Conservation (phyloP, 2,888 invertebrate genomes). For the Phaonia tiefii region DNA sequence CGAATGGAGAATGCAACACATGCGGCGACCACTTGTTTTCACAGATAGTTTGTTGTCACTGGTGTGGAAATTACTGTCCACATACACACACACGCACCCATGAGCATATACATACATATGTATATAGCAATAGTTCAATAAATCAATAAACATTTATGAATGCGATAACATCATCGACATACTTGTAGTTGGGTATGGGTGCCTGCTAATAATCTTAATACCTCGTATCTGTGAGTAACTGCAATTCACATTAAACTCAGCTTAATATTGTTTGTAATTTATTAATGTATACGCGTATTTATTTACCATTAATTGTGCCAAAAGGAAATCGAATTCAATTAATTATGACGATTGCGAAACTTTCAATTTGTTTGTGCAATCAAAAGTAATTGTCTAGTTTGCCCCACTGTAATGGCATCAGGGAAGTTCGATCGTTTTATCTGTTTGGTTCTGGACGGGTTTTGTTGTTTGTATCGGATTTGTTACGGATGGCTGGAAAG, state of each 20-base stretch:
- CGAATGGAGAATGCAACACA: constrained; percentile 29
- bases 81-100: constrained; percentile 16
- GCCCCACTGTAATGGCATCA: not conserved
- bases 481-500: not conserved
- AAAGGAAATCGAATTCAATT: constrained; percentile 22
- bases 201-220: not conserved
- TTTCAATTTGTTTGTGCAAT: not conserved
- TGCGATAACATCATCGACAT: constrained; percentile 66
- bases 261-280: not conserved
- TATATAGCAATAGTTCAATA: constrained; percentile 69
- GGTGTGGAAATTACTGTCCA: constrained; percentile 27
- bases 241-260: constrained; percentile 2
- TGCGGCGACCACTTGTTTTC: constrained; percentile 55
- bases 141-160: constrained; percentile 71
- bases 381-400: not conserved
- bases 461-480: not conserved
- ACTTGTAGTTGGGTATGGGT: not conserved
- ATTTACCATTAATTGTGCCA: constrained; percentile 9
- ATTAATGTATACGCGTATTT: not conserved
- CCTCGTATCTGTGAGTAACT: not conserved
- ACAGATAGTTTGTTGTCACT: constrained; percentile 34
- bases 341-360: constrained; percentile 1
- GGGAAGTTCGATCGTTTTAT: not conserved
- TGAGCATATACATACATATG: constrained; percentile 19
- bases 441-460: not conserved